Percentiles rank a stretch among this genome's conserved stretches.
These are phyloP conservation scores for Branchellion lobata DNA, from an alignment of 2,888 invertebrate genomes.

Conservation along the genomic window DNA sequence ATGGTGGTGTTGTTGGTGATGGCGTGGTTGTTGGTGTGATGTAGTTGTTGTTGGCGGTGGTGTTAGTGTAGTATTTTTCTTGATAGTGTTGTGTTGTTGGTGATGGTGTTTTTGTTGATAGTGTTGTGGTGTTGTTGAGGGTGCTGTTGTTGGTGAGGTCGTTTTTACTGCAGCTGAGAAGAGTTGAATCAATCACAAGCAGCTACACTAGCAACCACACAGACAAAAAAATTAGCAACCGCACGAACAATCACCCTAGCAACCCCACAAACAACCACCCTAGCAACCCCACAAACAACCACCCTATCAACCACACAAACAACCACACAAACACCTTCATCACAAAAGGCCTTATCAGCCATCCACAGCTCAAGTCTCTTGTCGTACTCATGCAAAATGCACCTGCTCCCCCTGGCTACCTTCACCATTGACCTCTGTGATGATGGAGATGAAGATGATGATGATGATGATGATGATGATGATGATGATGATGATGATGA, in stretches of 20 bases:
- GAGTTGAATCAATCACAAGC: no score
- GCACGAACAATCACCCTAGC: neutral
- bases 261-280: neutral
- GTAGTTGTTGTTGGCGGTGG: no score
- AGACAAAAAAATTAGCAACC: neutral
- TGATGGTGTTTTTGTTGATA: neutral
- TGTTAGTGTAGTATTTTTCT: no score
- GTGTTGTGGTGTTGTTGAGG: neutral
- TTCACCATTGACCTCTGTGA: neutral
- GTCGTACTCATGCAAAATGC: neutral
- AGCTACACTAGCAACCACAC: no score
- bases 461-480: constrained; percentile 10
- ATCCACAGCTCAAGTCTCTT: constrained; percentile 9
- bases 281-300: neutral
- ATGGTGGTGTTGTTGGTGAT: neutral
- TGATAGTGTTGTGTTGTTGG: no score
- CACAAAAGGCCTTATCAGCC: neutral
- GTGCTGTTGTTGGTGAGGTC: no score
- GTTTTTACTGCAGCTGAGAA: no score
- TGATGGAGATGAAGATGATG: neutral
- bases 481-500: neutral
- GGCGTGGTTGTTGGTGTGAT: neutral
- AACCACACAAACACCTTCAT: neutral
- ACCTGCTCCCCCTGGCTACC: neutral
- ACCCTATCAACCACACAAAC: neutral